A percentile compares a stretch with the other conserved stretches of the same genome.
Evolutionary conservation across 1,140 invertebrate genomes (phyloP).

Genomic region (Euwallacea fornicatus): DNA sequence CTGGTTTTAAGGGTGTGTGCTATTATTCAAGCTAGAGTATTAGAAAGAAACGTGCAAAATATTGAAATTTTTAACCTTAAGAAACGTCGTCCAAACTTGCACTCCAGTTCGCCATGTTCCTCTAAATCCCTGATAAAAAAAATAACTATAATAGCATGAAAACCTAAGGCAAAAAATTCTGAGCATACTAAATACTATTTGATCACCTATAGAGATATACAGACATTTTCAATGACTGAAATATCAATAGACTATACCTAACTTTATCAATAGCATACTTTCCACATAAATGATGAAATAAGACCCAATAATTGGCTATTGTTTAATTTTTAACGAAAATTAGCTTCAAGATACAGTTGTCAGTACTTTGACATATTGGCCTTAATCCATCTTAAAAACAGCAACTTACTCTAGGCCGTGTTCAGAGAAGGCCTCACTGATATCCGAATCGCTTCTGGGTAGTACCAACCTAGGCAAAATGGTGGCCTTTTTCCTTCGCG

Average conservation of each 20-base stretch:
- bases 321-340: too few species aligned
- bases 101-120: constrained; percentile 26
- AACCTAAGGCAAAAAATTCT: background rate
- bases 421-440: constrained; percentile 63
- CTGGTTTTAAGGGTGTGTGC: too few species aligned
- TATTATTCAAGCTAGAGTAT: too few species aligned
- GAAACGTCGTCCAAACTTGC: constrained; percentile 39
- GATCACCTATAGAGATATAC: background rate
- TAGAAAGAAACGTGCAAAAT: constrained; percentile 5
- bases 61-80: constrained; percentile 39
- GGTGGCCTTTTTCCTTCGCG: constrained; percentile 70
- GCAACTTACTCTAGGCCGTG: constrained; percentile 63
- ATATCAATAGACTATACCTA: too few species aligned
- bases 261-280: too few species aligned
- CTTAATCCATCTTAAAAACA: constrained; percentile 26
- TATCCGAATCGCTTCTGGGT: constrained; percentile 70
- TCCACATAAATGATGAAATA: too few species aligned
- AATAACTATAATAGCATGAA: background rate
- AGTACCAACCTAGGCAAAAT: constrained; percentile 74
- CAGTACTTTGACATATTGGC: constrained; percentile 6
- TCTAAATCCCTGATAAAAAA: constrained; percentile 29
- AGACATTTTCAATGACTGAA: background rate
- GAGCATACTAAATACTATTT: background rate
- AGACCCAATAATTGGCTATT: too few species aligned
- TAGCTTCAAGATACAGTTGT: too few species aligned